A percentile compares a stretch with the other conserved stretches of the same genome.
Evolutionary conservation across 1,140 invertebrate species (phyloP).

Genomic region (Platyscapa corneri): DNA sequence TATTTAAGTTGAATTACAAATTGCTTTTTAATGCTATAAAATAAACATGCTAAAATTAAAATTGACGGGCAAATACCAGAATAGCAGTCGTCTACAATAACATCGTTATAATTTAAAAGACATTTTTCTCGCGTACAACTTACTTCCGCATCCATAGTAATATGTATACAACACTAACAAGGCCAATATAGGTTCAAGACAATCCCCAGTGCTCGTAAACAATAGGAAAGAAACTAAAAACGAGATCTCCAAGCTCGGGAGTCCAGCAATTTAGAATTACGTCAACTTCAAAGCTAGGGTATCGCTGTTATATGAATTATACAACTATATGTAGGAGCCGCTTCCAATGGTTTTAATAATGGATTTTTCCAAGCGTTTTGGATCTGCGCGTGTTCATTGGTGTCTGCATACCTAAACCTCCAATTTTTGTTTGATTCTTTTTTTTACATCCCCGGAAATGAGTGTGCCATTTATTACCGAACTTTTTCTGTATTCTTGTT

Average conservation of each 20-base stretch:
- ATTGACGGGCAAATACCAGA: background rate
- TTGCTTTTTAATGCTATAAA: background rate
- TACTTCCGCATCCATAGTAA: background rate
- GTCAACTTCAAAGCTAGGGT: background rate
- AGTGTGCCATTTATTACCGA: background rate
- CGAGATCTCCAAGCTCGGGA: background rate
- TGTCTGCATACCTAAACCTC: no score
- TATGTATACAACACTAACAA: background rate
- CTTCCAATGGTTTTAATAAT: constrained; percentile 14
- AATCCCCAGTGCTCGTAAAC: background rate
- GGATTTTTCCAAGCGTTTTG: background rate
- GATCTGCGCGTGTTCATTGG: background rate
- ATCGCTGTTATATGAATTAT: background rate
- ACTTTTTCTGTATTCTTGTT: background rate
- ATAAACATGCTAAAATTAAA: background rate
- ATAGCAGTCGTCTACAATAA: background rate
- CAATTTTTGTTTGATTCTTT: no score
- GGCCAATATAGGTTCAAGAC: background rate
- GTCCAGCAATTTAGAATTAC: background rate
- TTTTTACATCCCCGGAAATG: constrained; percentile 28
- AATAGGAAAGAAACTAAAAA: constrained; percentile 6
- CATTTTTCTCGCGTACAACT: constrained; percentile 15
- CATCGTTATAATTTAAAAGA: constrained; percentile 15
- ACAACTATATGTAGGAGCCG: background rate
- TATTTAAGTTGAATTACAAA: no score